These are phyloP conservation scores for Trachurus trachurus DNA, from an alignment of 2,797 vertebrate species.

Conservation along the genomic window DNA sequence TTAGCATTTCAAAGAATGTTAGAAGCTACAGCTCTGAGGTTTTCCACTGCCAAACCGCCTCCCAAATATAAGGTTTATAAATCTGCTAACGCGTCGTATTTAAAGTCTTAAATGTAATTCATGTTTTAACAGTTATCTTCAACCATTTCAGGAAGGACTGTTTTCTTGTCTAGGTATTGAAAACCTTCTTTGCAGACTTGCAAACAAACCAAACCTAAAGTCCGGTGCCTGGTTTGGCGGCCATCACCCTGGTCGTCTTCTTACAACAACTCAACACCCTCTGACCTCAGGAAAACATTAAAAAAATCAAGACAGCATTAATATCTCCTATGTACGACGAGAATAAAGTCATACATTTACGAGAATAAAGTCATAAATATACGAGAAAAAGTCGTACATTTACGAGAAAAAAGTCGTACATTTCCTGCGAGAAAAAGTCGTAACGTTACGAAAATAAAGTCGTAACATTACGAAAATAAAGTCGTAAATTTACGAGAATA, in stretches of 20 bases:
- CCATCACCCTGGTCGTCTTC: not conserved
- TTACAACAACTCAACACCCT: not conserved
- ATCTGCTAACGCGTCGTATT: not conserved
- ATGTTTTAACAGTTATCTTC: not conserved
- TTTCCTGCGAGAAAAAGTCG: no score
- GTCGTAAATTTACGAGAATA: no score
- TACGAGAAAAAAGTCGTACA: no score
- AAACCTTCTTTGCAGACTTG: not conserved
- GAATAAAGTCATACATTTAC: no score
- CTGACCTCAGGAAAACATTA: not conserved
- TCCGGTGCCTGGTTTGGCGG: not conserved
- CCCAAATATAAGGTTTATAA: not conserved
- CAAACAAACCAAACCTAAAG: no score
- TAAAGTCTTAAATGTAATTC: not conserved
- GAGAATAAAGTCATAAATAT: no score
- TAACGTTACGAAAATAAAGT: no score
- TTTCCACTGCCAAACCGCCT: not conserved
- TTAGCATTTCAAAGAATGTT: not conserved
- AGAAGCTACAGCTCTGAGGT: not conserved
- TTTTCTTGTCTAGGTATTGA: not conserved
- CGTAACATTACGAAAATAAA: no score
- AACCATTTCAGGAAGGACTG: not conserved
- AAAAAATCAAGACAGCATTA: not conserved
- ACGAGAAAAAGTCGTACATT: no score
- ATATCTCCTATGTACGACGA: not conserved